A percentile compares a stretch with the other conserved stretches of the same genome.
These are phyloP conservation scores for Cyprinodon diabolis DNA, from an alignment of 2,797 vertebrate species.

Conservation along the genomic window DNA sequence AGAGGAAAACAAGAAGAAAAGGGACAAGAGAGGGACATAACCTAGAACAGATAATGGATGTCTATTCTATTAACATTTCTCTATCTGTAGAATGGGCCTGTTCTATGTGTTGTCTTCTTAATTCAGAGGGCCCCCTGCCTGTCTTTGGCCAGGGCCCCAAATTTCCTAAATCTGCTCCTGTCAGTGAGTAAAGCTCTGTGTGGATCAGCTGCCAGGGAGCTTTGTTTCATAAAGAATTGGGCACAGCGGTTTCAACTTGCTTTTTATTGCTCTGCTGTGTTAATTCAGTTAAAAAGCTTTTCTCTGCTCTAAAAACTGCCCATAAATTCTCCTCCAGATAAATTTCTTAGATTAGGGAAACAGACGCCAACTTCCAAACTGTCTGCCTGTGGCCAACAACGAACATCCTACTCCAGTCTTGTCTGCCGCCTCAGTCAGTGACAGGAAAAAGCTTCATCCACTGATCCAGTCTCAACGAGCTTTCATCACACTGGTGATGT, in stretches of 20 bases:
- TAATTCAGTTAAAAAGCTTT: conserved; percentile 3
- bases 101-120: too few relatives aligned
- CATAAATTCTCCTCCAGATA: background rate
- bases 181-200: background rate
- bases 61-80: too few relatives aligned
- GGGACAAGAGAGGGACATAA: too few relatives aligned
- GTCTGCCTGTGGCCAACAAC: background rate
- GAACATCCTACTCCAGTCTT: too few relatives aligned
- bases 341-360: background rate
- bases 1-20: too few relatives aligned
- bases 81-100: too few relatives aligned
- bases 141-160: too few relatives aligned
- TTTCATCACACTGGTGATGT: background rate
- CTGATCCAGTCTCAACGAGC: background rate
- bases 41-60: too few relatives aligned
- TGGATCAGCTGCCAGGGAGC: background rate
- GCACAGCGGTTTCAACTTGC: background rate
- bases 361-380: background rate
- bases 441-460: background rate
- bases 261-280: background rate
- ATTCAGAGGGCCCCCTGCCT: too few relatives aligned
- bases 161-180: too few relatives aligned
- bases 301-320: background rate
- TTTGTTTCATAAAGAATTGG: background rate
- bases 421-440: too few relatives aligned